Base-by-base conservation (phyloP, 2,888 invertebrate species). In the Chesias legatella region DNA sequence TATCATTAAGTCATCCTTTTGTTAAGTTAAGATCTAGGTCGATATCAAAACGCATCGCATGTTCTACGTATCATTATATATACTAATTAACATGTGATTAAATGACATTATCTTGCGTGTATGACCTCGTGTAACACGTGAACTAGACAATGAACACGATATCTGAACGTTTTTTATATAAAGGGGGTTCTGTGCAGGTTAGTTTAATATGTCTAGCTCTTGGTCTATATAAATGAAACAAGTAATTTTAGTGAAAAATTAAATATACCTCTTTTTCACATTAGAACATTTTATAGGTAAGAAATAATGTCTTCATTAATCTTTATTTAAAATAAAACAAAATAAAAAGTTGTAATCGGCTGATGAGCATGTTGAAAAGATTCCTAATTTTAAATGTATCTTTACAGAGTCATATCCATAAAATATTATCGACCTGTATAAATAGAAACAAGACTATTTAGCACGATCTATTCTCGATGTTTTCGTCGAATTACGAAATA, bases 401-500 rank as follows among this genome's bases (percentile, higher is more conserved):
- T 2, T 17, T 17, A 17, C 13, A 17, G n/a, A n/a, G 13, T 17
- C 13, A 3, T 17, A 17, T 17, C 13, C 13, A 17, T 17, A 3
- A 5, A 17, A 17, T 17, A 17, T 17, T 17, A 17, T 17, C 13
- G 13, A 17, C 13, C 13, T 17, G 13, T 5, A 17, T 17, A n/a
- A n/a, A n/a, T 17, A 3, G 13, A 17, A 17, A 17, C 32, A 33
- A 40, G 33, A 32, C 40, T 21, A 39, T 31, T 36, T 28, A 36
- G 33, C 29, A 26, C 29, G 17, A 36, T 45, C 33, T 45, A 45
- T 45, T 45, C 26, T 29, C 26, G 42, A 23, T 26, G 31, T 23
- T 36, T 55, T 48, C 49, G 25, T 13, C 34, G 52, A 71, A 75
- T 66, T 66, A 69, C 70, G 60, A 73, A 52, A 53, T 38, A 46